phyloP scores from a whole-genome alignment of 2,888 invertebrate genomes.

The Catotricha subobsoleta region DNA sequence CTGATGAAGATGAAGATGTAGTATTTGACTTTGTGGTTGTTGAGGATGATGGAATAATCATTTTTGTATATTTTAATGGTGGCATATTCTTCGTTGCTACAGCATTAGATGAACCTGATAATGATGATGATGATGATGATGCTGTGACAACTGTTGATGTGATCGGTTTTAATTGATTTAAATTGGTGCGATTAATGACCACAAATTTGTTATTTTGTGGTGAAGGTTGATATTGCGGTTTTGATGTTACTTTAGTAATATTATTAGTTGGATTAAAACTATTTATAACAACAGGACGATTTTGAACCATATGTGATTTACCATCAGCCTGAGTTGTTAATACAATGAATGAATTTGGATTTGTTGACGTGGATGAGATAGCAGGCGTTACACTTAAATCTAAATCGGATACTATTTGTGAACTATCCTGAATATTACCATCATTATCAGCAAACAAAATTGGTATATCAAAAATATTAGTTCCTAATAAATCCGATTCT shows the following conservation, averaged over 20 bases:
- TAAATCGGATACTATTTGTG: not conserved
- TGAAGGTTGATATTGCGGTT: too few species aligned
- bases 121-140: not conserved
- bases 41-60: not conserved
- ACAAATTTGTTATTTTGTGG: not conserved
- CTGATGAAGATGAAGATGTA: not conserved
- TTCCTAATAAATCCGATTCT: conserved; percentile 30
- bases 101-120: too few species aligned
- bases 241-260: not conserved
- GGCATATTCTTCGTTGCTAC: not conserved
- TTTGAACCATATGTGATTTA: too few species aligned
- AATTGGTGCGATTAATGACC: not conserved
- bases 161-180: conserved; percentile 3
- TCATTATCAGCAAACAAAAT: conserved; percentile 46
- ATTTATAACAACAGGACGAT: conserved; percentile 2
- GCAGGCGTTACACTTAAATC: too few species aligned
- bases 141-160: too few species aligned
- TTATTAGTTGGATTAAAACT: not conserved
- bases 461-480: conserved; percentile 44
- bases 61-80: not conserved
- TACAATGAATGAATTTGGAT: conserved; percentile 1
- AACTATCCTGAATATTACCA: conserved; percentile 19
- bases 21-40: not conserved
- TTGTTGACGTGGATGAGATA: conserved; percentile 9
- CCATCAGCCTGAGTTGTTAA: too few species aligned